phyloP scores from a whole-genome alignment of 2,888 invertebrate species.

The Eupithecia subfuscata region DNA sequence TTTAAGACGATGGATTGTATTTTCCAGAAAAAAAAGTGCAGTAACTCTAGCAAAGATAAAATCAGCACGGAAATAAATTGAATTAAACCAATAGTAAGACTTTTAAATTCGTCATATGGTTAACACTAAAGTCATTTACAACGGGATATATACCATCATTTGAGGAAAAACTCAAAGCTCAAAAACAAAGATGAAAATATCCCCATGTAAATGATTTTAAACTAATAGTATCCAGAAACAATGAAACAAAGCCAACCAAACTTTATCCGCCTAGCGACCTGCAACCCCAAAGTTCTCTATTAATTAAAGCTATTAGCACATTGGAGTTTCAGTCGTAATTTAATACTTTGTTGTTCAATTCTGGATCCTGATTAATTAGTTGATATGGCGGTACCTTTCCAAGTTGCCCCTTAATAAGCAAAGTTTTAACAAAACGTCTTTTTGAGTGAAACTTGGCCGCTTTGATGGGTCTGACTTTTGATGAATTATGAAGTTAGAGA shows the following conservation, averaged over 20 bases:
- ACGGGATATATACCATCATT: too few species aligned
- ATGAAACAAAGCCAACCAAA: background rate
- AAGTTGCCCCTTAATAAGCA: constrained; percentile 74
- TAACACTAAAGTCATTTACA: too few species aligned
- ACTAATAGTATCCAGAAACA: background rate
- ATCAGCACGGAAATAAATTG: background rate
- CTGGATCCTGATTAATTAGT: constrained; percentile 76
- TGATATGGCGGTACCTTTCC: constrained; percentile 73
- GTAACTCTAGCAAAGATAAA: background rate
- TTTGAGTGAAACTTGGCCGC: constrained; percentile 69
- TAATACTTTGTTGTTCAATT: constrained; percentile 76
- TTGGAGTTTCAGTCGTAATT: constrained; percentile 64
- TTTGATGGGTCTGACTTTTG: constrained; percentile 64
- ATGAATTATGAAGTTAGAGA: constrained; percentile 57
- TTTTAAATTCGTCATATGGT: too few species aligned
- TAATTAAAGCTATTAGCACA: constrained; percentile 68
- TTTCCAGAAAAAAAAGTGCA: background rate
- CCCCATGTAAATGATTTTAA: too few species aligned
- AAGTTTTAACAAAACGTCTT: constrained; percentile 75
- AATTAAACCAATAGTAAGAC: background rate
- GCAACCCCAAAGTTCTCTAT: constrained; percentile 57
- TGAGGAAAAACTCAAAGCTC: too few species aligned
- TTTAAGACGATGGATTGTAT: too few species aligned
- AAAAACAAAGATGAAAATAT: too few species aligned
- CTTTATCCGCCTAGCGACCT: constrained; percentile 29